These are phyloP conservation scores for Danio choprae DNA, from an alignment of 2,797 vertebrate genomes.

Conservation along the genomic window DNA sequence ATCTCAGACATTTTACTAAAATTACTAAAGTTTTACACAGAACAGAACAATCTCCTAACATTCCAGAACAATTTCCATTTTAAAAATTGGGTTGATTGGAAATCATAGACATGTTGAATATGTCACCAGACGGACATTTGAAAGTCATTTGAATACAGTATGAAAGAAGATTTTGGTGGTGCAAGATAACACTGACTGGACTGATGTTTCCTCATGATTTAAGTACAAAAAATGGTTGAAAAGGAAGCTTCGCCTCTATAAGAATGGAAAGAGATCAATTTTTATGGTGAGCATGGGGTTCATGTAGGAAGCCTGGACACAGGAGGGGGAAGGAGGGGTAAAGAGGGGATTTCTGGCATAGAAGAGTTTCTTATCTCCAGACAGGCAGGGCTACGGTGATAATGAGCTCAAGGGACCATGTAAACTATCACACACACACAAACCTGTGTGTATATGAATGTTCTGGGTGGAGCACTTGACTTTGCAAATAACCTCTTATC, in stretches of 20 bases:
- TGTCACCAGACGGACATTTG: not conserved
- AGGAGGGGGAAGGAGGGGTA: constrained; percentile 29
- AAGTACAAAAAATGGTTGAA: not conserved
- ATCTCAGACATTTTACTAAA: no score
- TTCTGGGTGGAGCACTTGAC: constrained; percentile 50
- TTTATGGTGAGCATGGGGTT: constrained; percentile 5
- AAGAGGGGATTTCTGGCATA: constrained; percentile 49
- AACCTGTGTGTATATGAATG: constrained; percentile 37
- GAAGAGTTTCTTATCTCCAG: constrained; percentile 72
- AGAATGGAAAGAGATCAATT: constrained; percentile 6
- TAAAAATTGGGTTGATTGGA: not conserved
- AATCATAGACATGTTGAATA: not conserved
- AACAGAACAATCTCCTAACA: no score
- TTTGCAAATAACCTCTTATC: constrained; percentile 50
- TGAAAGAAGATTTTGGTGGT: not conserved
- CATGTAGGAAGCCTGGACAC: constrained; percentile 17
- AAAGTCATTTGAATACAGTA: not conserved
- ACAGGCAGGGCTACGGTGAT: constrained; percentile 63
- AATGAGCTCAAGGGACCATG: constrained; percentile 61
- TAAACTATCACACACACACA: constrained; percentile 61
- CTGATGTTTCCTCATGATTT: not conserved
- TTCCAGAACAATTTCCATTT: not conserved
- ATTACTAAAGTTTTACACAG: no score
- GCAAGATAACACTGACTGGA: not conserved
- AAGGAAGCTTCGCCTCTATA: not conserved